Evolutionary conservation across 2,797 vertebrate genomes (phyloP).

Genomic region (Rhinogobio ventralis): DNA sequence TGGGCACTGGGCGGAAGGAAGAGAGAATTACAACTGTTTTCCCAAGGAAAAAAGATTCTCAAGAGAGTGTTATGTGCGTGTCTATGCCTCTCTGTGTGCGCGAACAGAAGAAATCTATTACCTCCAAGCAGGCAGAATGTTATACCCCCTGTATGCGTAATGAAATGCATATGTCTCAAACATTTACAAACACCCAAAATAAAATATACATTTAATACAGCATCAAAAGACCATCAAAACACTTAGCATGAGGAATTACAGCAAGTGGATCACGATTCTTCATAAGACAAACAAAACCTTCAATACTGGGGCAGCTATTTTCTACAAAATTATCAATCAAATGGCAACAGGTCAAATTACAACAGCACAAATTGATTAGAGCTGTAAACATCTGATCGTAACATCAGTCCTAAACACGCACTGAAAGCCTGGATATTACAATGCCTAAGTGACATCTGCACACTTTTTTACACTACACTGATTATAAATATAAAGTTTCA

Average conservation of each 20-base stretch:
- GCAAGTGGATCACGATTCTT: not conserved
- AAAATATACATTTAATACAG: not conserved
- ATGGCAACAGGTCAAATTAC: not conserved
- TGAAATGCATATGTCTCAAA: slow-evolving; percentile 10
- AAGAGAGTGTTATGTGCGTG: not conserved
- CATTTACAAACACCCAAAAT: slow-evolving; percentile 12
- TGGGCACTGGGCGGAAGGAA: not conserved
- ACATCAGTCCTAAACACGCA: not conserved
- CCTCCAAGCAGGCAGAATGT: not conserved
- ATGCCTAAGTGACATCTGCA: not conserved
- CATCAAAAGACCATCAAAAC: not conserved
- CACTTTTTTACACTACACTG: not conserved
- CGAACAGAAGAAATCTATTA: not conserved
- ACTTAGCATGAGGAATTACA: not conserved
- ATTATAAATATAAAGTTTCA: not conserved
- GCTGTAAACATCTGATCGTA: not conserved
- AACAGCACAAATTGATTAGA: not conserved
- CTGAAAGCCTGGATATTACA: not conserved
- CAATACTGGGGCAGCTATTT: not conserved
- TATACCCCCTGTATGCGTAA: not conserved
- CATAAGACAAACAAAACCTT: slow-evolving; percentile 3
- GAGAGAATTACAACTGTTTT: not conserved
- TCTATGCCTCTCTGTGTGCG: not conserved
- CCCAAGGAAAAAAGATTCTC: slow-evolving; percentile 5
- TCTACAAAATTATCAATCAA: not conserved